A percentile compares a stretch with the other conserved stretches of the same genome.
Evolutionary conservation across 1,140 invertebrate genomes (phyloP).

Genomic region (Drosophila guanche): DNA sequence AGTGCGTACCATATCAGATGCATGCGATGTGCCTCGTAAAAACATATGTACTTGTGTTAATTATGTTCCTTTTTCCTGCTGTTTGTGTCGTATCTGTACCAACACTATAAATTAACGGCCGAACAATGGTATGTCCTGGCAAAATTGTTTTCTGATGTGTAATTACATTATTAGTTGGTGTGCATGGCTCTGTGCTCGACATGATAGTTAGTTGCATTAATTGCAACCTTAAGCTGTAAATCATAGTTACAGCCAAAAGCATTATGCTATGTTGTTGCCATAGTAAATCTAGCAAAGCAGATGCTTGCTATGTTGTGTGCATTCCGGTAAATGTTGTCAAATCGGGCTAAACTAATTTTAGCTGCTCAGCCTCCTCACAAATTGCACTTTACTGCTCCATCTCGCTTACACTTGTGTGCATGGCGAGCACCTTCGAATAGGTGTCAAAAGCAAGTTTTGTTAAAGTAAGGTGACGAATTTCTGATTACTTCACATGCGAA

Average conservation of each 20-base stretch:
- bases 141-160: constrained; percentile 46
- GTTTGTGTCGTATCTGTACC: constrained; percentile 17
- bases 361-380: too few relatives aligned
- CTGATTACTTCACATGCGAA: too few relatives aligned
- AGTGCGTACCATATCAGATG: constrained; percentile 28
- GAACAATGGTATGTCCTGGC: constrained; percentile 42
- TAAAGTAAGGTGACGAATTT: too few relatives aligned
- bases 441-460: too few relatives aligned
- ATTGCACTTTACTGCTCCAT: too few relatives aligned
- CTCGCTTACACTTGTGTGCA: too few relatives aligned
- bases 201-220: constrained; percentile 53
- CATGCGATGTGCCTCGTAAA: constrained; percentile 48
- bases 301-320: neutral
- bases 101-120: constrained; percentile 35
- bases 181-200: constrained; percentile 27
- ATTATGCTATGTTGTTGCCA: constrained; percentile 14
- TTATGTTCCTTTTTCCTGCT: constrained; percentile 30
- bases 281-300: too few relatives aligned
- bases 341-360: neutral
- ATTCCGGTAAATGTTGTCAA: constrained; percentile 1
- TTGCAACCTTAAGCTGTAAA: constrained; percentile 40
- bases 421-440: too few relatives aligned
- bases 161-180: constrained; percentile 33
- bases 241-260: constrained; percentile 12
- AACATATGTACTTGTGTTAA: constrained; percentile 51